Conservation (phyloP, 2,113 vertebrate species). For the Hippocampus barbouri region DNA sequence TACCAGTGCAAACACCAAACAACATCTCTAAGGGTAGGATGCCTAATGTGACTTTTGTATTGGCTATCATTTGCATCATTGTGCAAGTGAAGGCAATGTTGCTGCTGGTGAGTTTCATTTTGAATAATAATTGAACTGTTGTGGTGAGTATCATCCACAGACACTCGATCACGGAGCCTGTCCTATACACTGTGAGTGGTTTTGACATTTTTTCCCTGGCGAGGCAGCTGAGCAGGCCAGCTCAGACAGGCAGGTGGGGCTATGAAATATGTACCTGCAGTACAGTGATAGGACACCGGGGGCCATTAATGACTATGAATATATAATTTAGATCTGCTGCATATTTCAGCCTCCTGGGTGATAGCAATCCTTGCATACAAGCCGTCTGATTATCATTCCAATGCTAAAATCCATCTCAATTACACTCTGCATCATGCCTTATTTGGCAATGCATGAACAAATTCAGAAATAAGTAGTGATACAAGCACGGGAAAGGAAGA, state of each 20-base stretch:
- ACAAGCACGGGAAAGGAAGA: background rate
- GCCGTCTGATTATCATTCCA: conserved; percentile 59
- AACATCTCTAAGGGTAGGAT: background rate
- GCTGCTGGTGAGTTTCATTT: background rate
- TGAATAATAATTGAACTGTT: background rate
- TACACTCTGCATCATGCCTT: conserved; percentile 55
- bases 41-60: too few species aligned
- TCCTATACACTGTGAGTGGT: conserved; percentile 29
- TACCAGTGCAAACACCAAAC: background rate
- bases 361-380: conserved; percentile 38
- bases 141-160: conserved; percentile 3
- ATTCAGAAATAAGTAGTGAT: conserved; percentile 34
- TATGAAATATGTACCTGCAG: conserved; percentile 66
- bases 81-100: background rate
- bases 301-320: conserved; percentile 65
- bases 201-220: conserved; percentile 41
- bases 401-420: conserved; percentile 67
- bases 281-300: conserved; percentile 55
- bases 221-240: conserved; percentile 23
- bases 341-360: conserved; percentile 43
- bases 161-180: conserved; percentile 32
- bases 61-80: background rate
- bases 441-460: conserved; percentile 40
- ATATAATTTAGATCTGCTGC: conserved; percentile 50
- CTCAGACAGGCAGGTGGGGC: conserved; percentile 42